Percentiles rank a stretch among this genome's conserved stretches.
Conservation (phyloP, 2,113 vertebrate species). For the Clarias macrocephalus region DNA sequence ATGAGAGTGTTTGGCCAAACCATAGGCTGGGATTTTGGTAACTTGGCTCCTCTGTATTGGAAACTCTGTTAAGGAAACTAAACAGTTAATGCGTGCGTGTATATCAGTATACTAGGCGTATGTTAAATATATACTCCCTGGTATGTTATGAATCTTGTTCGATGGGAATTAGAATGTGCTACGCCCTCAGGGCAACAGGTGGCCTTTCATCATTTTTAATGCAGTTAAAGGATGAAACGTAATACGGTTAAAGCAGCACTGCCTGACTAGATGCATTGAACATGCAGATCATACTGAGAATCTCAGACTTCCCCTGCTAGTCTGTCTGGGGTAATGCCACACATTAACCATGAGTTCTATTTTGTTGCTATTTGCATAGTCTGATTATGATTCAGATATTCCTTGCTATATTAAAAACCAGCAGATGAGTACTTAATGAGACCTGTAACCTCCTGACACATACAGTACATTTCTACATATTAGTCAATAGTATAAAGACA, state of each 20-base stretch:
- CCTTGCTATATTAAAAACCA: background rate
- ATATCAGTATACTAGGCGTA: background rate
- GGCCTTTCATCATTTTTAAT: background rate
- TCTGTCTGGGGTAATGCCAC: background rate
- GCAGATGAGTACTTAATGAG: background rate
- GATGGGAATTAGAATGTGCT: background rate
- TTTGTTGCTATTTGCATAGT: background rate
- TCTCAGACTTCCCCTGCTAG: background rate
- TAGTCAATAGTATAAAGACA: background rate
- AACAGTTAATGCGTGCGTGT: background rate
- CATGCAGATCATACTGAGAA: background rate
- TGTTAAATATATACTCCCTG: conserved; percentile 8
- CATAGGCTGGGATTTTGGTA: background rate
- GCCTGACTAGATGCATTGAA: background rate
- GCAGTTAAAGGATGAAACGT: conserved; percentile 1
- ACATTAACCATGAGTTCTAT: background rate
- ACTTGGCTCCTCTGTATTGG: background rate
- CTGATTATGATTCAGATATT: background rate
- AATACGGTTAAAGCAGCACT: background rate
- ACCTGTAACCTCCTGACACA: background rate
- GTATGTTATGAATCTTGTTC: conserved; percentile 4
- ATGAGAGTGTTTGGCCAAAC: background rate
- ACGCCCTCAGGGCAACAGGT: conserved; percentile 31
- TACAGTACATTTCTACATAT: background rate
- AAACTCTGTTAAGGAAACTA: background rate